Conservation (phyloP, 2,113 vertebrate genomes). For the Xenopus laevis region DNA sequence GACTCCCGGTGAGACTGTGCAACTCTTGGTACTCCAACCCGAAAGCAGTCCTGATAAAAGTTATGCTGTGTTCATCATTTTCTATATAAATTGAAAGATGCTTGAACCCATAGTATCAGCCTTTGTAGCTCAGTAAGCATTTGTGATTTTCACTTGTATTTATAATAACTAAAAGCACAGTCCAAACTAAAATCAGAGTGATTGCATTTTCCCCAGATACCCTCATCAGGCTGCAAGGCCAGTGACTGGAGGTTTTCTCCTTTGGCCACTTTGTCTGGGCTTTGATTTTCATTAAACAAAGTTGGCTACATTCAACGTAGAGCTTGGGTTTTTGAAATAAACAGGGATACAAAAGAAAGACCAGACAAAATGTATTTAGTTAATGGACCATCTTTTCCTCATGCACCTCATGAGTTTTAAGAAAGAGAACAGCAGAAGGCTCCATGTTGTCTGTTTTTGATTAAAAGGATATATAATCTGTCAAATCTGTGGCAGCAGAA, state of each 20-base stretch:
- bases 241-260: conserved; percentile 44
- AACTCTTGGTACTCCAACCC: too few relatives aligned
- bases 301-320: conserved; percentile 27
- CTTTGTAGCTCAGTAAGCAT: too few relatives aligned
- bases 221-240: conserved; percentile 31
- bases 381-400: conserved; percentile 51
- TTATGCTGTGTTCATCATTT: too few relatives aligned
- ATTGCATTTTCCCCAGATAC: conserved; percentile 22
- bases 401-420: conserved; percentile 37
- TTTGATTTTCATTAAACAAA: neutral
- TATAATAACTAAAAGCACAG: too few relatives aligned
- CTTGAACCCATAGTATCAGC: neutral
- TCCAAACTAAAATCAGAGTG: conserved; percentile 23
- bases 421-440: too few relatives aligned
- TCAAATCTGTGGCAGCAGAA: neutral
- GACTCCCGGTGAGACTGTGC: too few relatives aligned
- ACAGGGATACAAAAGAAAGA: conserved; percentile 39
- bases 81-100: too few relatives aligned
- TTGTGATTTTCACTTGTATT: too few relatives aligned
- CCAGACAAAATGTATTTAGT: conserved; percentile 47
- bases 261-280: conserved; percentile 32
- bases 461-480: neutral
- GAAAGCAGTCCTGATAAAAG: too few relatives aligned
- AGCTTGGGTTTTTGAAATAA: conserved; percentile 49
- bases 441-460: neutral